These are phyloP conservation scores for Gymnopithys bicolor DNA, from an alignment of 2,797 vertebrate genomes.

Conservation along the genomic window DNA sequence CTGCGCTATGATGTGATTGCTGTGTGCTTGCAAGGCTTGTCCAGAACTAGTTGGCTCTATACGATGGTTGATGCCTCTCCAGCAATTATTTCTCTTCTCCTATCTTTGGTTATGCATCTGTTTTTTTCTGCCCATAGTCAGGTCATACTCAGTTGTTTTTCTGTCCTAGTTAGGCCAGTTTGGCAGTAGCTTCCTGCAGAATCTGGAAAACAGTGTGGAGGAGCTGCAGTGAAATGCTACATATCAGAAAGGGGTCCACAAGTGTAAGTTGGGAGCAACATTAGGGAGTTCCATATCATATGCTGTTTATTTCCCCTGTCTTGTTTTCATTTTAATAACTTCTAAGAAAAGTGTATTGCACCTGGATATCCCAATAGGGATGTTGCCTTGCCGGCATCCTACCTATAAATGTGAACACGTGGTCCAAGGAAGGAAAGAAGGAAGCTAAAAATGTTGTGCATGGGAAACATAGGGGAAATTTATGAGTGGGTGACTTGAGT, in stretches of 20 bases:
- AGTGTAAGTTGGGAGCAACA: background rate
- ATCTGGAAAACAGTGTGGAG: background rate
- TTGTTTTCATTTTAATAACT: background rate
- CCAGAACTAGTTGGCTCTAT: background rate
- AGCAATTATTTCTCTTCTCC: background rate
- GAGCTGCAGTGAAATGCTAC: background rate
- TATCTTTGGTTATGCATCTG: background rate
- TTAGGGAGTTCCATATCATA: background rate
- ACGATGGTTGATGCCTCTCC: background rate
- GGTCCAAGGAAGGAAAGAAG: background rate
- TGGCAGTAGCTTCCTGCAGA: background rate
- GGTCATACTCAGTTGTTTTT: background rate
- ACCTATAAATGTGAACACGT: background rate
- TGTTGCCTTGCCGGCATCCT: background rate
- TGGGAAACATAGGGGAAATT: background rate
- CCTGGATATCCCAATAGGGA: background rate
- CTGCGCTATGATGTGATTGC: background rate
- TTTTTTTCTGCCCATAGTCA: background rate
- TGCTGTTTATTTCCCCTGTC: background rate
- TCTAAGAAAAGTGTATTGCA: background rate
- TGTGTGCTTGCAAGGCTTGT: accelerated
- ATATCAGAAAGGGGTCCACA: background rate
- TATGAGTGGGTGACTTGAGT: background rate
- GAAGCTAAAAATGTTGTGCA: background rate
- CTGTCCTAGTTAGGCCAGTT: background rate